A percentile compares a stretch with the other conserved stretches of the same genome.
These are phyloP conservation scores for Drosophila auraria DNA, from an alignment of 1,140 invertebrate species.

Conservation along the genomic window DNA sequence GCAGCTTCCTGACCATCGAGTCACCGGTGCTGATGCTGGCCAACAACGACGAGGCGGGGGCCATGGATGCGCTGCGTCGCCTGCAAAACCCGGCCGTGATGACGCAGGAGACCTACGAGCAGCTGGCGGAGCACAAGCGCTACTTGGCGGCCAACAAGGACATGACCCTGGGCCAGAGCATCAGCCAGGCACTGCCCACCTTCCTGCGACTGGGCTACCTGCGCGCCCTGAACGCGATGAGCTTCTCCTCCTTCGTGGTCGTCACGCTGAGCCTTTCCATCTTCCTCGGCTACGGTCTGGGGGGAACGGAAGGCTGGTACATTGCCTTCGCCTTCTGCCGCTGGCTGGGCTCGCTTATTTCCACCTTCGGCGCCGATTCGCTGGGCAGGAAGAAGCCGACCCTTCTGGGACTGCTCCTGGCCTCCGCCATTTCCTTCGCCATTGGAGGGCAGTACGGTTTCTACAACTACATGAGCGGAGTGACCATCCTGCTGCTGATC, in stretches of 20 bases:
- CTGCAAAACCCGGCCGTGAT: constrained; percentile 48
- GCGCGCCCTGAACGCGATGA: constrained; percentile 57
- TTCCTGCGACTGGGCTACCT: constrained; percentile 36
- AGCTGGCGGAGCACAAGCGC: constrained; percentile 63
- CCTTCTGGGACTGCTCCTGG: constrained; percentile 41
- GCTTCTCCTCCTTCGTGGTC: constrained; percentile 26
- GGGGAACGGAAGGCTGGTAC: neutral
- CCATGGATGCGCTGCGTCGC: constrained; percentile 58
- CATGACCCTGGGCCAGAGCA: constrained; percentile 27
- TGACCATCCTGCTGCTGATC: constrained; percentile 5
- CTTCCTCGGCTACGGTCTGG: fast-evolving
- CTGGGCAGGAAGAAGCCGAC: constrained; percentile 54
- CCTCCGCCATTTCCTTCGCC: constrained; percentile 34
- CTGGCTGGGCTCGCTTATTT: constrained; percentile 14
- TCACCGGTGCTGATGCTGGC: constrained; percentile 60
- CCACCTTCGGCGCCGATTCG: constrained; percentile 29
- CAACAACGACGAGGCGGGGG: constrained; percentile 54
- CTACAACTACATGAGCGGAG: neutral
- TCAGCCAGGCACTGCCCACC: constrained; percentile 42
- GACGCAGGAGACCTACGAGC: constrained; percentile 56
- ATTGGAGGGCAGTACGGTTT: constrained; percentile 22
- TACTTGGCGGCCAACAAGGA: constrained; percentile 61
- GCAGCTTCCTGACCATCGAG: constrained; percentile 41
- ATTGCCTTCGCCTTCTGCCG: constrained; percentile 42
- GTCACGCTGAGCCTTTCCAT: neutral